These are phyloP conservation scores for Stenodema calcarata DNA, from an alignment of 2,888 invertebrate genomes.

Conservation along the genomic window DNA sequence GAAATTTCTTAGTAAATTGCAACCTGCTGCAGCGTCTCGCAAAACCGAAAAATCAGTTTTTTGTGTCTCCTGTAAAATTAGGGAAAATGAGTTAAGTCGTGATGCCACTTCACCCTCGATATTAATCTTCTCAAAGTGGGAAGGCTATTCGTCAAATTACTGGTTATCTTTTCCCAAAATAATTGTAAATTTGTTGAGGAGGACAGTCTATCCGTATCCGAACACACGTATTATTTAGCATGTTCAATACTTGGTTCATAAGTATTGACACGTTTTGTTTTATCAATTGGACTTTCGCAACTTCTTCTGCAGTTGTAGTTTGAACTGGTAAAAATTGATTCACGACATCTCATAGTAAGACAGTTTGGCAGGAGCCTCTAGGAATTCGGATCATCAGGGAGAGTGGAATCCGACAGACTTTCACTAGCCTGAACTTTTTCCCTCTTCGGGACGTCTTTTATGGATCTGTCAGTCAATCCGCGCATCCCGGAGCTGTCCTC, in stretches of 20 bases:
- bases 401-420: neutral
- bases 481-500: neutral
- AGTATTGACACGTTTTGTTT: neutral
- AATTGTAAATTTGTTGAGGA: too few species aligned
- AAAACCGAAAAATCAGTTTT: too few species aligned
- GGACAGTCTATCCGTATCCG: neutral
- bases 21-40: too few species aligned
- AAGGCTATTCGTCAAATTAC: too few species aligned
- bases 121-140: too few species aligned
- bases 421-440: neutral
- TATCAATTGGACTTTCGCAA: neutral
- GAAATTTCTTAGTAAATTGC: too few species aligned
- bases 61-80: too few species aligned
- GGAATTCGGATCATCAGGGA: constrained; percentile 2
- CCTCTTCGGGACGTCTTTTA: neutral
- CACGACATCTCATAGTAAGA: neutral
- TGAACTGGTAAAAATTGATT: too few species aligned
- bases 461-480: neutral
- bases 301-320: too few species aligned
- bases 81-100: too few species aligned
- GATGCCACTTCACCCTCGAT: too few species aligned
- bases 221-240: neutral
- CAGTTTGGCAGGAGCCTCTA: neutral
- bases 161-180: too few species aligned
- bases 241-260: neutral